Conservation (phyloP, 2,888 invertebrate genomes). For the Caradrina kadenii region DNA sequence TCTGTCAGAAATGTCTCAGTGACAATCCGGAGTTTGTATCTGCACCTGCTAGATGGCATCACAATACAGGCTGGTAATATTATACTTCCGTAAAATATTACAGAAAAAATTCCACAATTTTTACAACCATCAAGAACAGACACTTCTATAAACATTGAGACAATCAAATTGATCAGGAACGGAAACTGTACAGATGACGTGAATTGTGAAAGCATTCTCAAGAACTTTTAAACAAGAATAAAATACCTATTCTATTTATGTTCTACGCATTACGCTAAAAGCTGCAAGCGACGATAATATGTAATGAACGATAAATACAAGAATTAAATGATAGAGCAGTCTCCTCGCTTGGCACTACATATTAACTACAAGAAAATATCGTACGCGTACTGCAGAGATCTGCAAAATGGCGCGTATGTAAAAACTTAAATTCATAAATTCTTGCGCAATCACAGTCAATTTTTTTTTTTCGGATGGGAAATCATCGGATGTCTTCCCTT, state of each 20-base stretch:
- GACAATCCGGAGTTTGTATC: background rate
- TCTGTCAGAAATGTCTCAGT: background rate
- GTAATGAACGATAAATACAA: constrained; percentile 52
- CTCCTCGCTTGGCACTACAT: constrained; percentile 47
- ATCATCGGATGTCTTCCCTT: too few relatives aligned
- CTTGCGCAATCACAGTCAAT: constrained; percentile 53
- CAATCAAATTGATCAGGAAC: constrained; percentile 35
- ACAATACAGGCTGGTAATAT: background rate
- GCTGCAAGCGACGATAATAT: constrained; percentile 19
- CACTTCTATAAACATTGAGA: constrained; percentile 31
- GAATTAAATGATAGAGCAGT: constrained; percentile 41
- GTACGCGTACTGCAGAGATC: constrained; percentile 38
- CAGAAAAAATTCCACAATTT: background rate
- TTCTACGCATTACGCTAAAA: constrained; percentile 49
- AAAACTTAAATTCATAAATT: constrained; percentile 46
- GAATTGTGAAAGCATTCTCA: constrained; percentile 14
- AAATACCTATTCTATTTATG: constrained; percentile 21
- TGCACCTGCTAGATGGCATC: background rate
- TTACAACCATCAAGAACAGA: background rate
- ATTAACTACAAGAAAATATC: constrained; percentile 55
- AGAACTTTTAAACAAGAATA: constrained; percentile 20
- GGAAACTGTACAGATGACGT: constrained; percentile 20
- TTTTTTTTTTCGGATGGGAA: too few relatives aligned
- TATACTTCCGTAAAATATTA: background rate
- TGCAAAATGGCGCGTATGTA: constrained; percentile 45